phyloP scores from a whole-genome alignment of 2,797 vertebrate genomes.

The Catamblyrhynchus diadema region DNA sequence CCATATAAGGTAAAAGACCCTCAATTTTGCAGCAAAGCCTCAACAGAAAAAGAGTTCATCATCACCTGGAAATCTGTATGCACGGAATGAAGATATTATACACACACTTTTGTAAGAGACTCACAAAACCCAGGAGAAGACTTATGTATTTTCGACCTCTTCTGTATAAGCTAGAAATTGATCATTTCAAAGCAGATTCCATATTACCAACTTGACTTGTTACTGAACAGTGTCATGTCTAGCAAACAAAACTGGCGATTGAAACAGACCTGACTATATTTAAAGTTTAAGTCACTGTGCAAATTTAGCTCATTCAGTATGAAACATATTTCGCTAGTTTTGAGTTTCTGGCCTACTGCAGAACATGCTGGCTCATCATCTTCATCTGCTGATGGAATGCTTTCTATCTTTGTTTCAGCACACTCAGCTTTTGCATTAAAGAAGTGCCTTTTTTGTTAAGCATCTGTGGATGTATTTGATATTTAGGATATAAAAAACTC shows the following conservation, averaged over 20 bases:
- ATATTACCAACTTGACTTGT: not conserved
- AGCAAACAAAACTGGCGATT: not conserved
- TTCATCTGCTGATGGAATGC: constrained; percentile 57
- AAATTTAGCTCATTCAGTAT: constrained; percentile 40
- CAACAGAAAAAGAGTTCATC: not conserved
- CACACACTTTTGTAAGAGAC: not conserved
- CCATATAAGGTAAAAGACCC: not conserved
- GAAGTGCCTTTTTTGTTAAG: constrained; percentile 51
- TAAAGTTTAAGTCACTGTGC: constrained; percentile 32
- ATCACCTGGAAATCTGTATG: not conserved
- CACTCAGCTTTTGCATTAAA: constrained; percentile 58
- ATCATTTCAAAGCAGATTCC: not conserved
- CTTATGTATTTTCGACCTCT: not conserved
- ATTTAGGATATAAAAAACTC: not conserved
- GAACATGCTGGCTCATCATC: constrained; percentile 63
- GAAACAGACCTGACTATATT: constrained; percentile 22
- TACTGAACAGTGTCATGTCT: not conserved
- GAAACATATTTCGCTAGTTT: constrained; percentile 15
- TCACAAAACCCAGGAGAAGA: not conserved
- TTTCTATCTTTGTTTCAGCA: constrained; percentile 65
- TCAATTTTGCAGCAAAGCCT: not conserved
- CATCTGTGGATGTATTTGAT: constrained; percentile 54
- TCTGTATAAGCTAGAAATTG: not conserved
- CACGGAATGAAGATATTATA: not conserved
- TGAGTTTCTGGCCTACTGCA: constrained; percentile 15